Evolutionary conservation across 2,888 invertebrate species (phyloP), one percentile per base, ranked within the genome.

Genomic region (Rhagonycha fulva): DNA sequence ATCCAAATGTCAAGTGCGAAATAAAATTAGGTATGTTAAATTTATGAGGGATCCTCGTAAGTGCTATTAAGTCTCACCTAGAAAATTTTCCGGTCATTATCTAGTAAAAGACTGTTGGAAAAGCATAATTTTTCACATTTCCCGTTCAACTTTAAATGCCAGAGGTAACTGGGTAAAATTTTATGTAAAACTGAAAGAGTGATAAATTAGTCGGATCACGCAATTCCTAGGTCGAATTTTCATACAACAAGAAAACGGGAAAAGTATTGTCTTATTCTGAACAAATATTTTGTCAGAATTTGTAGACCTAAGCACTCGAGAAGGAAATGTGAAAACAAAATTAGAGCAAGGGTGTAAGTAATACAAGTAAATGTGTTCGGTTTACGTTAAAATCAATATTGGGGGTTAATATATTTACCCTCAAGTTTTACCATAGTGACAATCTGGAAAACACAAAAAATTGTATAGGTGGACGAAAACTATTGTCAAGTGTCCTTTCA

Each of bases 291-390:
- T 47, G n/a, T n/a, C 7, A n/a, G 47, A n/a, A 47, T 47, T 47
- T n/a, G n/a, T n/a, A 47, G 9, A 47, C 47, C n/a, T 47, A n/a
- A 47, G n/a, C 47, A 47, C 47, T 47, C 47, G 4, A n/a, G n/a
- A 47, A 47, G 47, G 24, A 66, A 66, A 66, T 11, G 63, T 19
- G 63, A 66, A 66, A 66, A 66, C 63, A 66, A 66, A 66, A 66
- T 66, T 66, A 66, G 63, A 66, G 26, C 63, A 24, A 24, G 63
- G 63, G 63, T 66, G 63, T 66, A 66, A 66, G 63, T 66, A 66
- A 66, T 47, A 47, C n/a, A 47, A n/a, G 47, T 47, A 47, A 47
- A 47, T 47, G 47, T 47, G 47, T 47, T n/a, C 63, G 14, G 63
- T 24, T 23, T 66, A 66, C 19, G 47, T 47, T 47, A 66, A 66